A percentile compares a stretch with the other conserved stretches of the same genome.
Evolutionary conservation across 1,140 invertebrate species (phyloP).

Genomic region (Drosophila pectinifera): DNA sequence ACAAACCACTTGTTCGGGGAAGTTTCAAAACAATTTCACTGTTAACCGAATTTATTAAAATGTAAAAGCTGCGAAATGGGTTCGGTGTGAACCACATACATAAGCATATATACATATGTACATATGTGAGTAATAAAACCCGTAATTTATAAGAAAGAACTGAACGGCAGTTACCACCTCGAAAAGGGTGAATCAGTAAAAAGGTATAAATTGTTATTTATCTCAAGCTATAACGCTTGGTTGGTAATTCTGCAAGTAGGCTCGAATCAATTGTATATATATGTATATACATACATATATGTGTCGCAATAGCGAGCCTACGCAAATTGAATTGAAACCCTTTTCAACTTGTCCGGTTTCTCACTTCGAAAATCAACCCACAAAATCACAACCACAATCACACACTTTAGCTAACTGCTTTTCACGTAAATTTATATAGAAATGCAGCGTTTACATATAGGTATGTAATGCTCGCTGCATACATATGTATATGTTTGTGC

Average conservation of each 20-base stretch:
- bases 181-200: slow-evolving; percentile 19
- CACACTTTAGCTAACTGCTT: slow-evolving; percentile 8
- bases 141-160: slow-evolving; percentile 23
- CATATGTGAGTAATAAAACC: slow-evolving; percentile 7
- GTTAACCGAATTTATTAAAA: slow-evolving; percentile 15
- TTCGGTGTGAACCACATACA: slow-evolving; percentile 16
- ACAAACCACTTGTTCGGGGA: slow-evolving; percentile 35
- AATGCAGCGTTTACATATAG: slow-evolving; percentile 27
- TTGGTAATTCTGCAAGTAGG: slow-evolving; percentile 4
- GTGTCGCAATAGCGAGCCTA: slow-evolving; percentile 1
- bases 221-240: background rate
- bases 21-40: slow-evolving; percentile 22
- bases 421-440: slow-evolving; percentile 18
- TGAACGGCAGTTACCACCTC: slow-evolving; percentile 3
- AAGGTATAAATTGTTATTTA: slow-evolving; percentile 3
- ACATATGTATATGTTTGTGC: slow-evolving; percentile 2
- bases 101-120: background rate
- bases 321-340: slow-evolving; percentile 4
- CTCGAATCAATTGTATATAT: background rate
- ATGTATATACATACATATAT: background rate
- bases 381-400: slow-evolving; percentile 19
- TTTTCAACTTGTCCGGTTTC: slow-evolving; percentile 15
- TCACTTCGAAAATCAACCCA: slow-evolving; percentile 25
- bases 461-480: slow-evolving; percentile 16
- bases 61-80: slow-evolving; percentile 22